Evolutionary conservation across 1,140 invertebrate genomes (phyloP), one percentile per base, ranked within the genome.

Genomic region (Coelopa frigida): DNA sequence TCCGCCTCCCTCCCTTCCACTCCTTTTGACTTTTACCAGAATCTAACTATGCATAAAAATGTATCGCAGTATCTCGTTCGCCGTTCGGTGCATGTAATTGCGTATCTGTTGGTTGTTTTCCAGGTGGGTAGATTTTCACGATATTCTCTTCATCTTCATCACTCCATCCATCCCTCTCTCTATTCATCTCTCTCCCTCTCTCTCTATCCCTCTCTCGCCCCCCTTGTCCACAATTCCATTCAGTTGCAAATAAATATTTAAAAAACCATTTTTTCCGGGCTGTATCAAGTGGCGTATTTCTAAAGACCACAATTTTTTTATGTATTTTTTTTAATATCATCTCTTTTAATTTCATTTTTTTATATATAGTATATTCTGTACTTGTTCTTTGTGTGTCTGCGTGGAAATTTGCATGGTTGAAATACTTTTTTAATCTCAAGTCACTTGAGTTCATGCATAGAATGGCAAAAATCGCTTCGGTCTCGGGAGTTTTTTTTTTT

Each of bases 21-120:
- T n/a, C 22, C 20, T 27, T 27, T 41, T 26, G 29, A 18, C 8
- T 27, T 4, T 11, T 8, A 29, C 27, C 7, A 33, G 18, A 33
- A 6, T 44, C 58, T 63, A 63, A 63, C 60, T 63, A 61, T 61
- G 61, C 61, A 63, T 63, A 55, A 63, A 63, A 61, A 57, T 57
- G 52, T 52, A 52, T 53, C 55, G 23, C 42, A 37, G 32, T 17
- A 17, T 36, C 15, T 36, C 33, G 7, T 36, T 36, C 33, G 18
- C 7, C 18, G 32, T 38, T 27, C 4, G 24, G 8, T 33, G 29
- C n/a, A 21, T 31, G 18, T 20, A 20, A 37, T 46, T 46, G 32
- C 22, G 3, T 48, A 14, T 48, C 46, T 50, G 56, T 61, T 65
- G 61, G 52, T 62, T 61, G 62, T 66, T 66, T 66, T 66, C 62